Evolutionary conservation across 2,888 invertebrate species (phyloP).

Genomic region (Leucania comma): DNA sequence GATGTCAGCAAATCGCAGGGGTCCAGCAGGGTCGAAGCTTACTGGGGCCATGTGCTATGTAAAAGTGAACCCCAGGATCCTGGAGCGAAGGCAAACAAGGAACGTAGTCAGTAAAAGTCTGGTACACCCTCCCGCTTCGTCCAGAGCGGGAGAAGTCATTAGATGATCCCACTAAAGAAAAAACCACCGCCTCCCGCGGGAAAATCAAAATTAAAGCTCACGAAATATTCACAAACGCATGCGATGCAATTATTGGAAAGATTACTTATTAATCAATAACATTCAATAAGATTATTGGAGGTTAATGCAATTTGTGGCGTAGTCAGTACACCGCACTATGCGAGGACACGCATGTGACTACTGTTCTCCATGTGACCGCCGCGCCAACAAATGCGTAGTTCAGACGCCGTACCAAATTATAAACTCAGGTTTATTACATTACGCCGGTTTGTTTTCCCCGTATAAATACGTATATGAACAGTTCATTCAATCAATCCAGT

Average conservation of each 20-base stretch:
- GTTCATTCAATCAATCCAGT: conserved; percentile 60
- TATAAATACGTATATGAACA: conserved; percentile 59
- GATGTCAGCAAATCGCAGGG: too few relatives aligned
- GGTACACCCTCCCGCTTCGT: too few relatives aligned
- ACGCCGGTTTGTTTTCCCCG: conserved; percentile 41
- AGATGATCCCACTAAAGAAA: too few relatives aligned
- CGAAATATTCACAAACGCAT: neutral
- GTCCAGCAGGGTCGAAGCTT: too few relatives aligned
- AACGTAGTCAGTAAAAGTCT: too few relatives aligned
- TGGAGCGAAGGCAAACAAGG: too few relatives aligned
- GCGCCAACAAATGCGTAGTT: conserved; percentile 50
- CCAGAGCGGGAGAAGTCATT: too few relatives aligned
- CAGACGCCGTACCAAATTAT: conserved; percentile 52
- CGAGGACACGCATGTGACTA: conserved; percentile 37
- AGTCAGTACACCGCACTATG: conserved; percentile 11
- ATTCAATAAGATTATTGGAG: conserved; percentile 32
- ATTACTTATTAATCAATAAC: conserved; percentile 22
- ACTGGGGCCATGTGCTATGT: too few relatives aligned
- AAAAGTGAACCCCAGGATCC: too few relatives aligned
- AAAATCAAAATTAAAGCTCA: neutral
- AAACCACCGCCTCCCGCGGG: neutral
- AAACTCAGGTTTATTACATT: conserved; percentile 53
- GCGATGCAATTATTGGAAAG: neutral
- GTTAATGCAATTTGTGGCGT: conserved; percentile 24
- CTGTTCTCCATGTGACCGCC: conserved; percentile 31